phyloP scores from a whole-genome alignment of 1,140 invertebrate species.

The Nylanderia fulva region DNA sequence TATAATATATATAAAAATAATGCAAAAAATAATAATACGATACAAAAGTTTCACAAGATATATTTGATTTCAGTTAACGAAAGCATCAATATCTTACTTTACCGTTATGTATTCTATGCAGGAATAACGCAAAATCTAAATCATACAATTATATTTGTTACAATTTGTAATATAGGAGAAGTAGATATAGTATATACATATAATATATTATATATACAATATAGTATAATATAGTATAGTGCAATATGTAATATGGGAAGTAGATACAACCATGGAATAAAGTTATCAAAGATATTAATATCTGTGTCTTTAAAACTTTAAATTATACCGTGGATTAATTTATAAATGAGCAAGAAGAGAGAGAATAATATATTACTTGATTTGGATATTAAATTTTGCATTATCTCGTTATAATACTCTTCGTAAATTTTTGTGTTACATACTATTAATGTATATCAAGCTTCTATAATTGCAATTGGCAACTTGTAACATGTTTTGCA shows the following conservation, averaged over 20 bases:
- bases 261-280: not conserved
- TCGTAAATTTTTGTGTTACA: too few species aligned
- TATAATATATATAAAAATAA: too few species aligned
- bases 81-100: conserved; percentile 9
- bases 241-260: not conserved
- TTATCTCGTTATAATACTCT: not conserved
- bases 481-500: too few species aligned
- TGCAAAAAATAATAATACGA: too few species aligned
- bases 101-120: conserved; percentile 2
- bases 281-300: not conserved
- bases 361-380: not conserved
- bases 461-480: too few species aligned
- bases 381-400: not conserved
- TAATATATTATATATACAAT: too few species aligned
- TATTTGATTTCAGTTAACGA: not conserved
- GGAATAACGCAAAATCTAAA: not conserved
- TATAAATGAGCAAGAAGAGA: not conserved
- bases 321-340: not conserved
- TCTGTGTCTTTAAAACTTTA: not conserved
- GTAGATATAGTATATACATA: too few species aligned
- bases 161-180: not conserved
- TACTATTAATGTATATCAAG: too few species aligned
- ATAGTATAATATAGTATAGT: not conserved
- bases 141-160: not conserved
- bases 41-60: not conserved